These are phyloP conservation scores for Palythoa grandis DNA, from an alignment of 92 coral and sea anemone species.

Conservation along the genomic window DNA sequence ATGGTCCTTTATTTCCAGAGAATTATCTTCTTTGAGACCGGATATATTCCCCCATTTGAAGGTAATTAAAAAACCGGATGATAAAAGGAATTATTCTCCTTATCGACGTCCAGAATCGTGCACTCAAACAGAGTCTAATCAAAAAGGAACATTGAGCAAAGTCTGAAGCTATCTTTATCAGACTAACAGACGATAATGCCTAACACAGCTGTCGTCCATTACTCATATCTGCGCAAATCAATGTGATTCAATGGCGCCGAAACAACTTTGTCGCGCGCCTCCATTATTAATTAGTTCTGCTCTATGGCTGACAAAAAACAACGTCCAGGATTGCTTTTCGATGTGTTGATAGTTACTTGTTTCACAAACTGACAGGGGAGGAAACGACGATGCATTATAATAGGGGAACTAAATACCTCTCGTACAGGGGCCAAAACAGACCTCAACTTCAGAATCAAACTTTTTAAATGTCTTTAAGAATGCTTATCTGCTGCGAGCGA, in stretches of 20 bases:
- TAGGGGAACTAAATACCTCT: background rate
- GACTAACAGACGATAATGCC: conserved; percentile 4
- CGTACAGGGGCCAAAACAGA: background rate
- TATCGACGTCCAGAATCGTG: conserved; percentile 19
- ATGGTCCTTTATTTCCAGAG: conserved; percentile 10
- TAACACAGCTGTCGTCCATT: conserved; percentile 15
- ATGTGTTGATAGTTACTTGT: conserved; percentile 7
- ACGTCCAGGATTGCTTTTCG: background rate
- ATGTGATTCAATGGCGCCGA: conserved; percentile 19
- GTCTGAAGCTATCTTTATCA: background rate
- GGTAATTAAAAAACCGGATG: conserved; percentile 30
- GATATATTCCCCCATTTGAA: conserved; percentile 39
- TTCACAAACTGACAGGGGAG: background rate
- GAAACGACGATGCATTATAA: background rate
- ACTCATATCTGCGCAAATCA: conserved; percentile 18
- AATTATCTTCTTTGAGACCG: conserved; percentile 40
- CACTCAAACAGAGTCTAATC: conserved; percentile 32
- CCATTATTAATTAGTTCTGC: background rate
- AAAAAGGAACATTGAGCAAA: background rate
- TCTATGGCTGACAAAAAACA: background rate
- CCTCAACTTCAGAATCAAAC: background rate
- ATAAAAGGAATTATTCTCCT: conserved; percentile 7
- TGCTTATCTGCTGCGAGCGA: background rate
- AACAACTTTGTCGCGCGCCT: background rate
- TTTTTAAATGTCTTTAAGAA: background rate